Base-by-base conservation (phyloP, 2,888 invertebrate species). In the Tryphoninae sp. region DNA sequence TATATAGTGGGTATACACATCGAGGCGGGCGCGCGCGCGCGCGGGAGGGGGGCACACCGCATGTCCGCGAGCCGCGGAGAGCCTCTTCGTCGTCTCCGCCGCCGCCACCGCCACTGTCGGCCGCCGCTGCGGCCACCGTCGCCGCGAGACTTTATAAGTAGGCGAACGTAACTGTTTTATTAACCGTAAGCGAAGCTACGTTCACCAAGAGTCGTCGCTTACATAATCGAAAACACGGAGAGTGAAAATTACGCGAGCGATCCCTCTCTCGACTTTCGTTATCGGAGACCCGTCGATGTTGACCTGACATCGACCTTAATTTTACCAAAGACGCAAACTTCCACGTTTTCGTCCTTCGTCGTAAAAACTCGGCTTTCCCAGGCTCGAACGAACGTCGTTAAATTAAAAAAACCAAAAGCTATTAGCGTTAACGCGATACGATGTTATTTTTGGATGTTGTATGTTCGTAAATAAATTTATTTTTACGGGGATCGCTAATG, bases 141-240 rank as follows among this genome's bases (percentile, higher is more conserved):
- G 55, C 78, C 65, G 68, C 75, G 77, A 83, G 86, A 86, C 83
- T 82, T 86, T 87, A 86, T 87, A 88, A 88, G 89, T 89, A 90
- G 89, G 89, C 89, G 88, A 90, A 88, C 87, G 85, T 90, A 90
- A 90, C 89, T 90, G 90, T 90, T 90, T 90, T 88, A 89, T 90
- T 89, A 89, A 89, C 89, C 90, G 90, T 89, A 88, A 89, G 86
- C 86, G 61, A 84, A 84, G 87, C 83, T 85, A 87, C 86, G 84
- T 85, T 85, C 86, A 85, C 82, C 84, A 84, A 81, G 78, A 81
- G 79, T 82, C 77, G 69, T 76, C 83, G 83, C 88, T 90, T 90
- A 89, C 87, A 89, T 90, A 91, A 91, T 90, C 89, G 90, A 91
- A 91, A 90, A 90, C 89, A 89, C 89, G 85, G 91, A 91, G 90